phyloP scores from a whole-genome alignment of 2,888 invertebrate species.

The Automeris io region DNA sequence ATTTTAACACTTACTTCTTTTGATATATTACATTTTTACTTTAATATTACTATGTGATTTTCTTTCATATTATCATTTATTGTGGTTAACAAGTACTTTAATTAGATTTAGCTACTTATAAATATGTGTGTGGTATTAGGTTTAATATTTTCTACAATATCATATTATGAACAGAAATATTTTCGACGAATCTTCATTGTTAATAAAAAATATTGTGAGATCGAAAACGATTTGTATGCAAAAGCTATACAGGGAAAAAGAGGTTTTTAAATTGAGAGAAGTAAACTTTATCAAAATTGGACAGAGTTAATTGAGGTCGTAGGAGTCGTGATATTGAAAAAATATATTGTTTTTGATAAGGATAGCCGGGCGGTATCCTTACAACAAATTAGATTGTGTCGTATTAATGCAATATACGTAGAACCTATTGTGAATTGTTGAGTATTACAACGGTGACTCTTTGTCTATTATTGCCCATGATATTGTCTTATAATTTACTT shows the following conservation, averaged over 20 bases:
- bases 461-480: constrained; percentile 12
- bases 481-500: constrained; percentile 1
- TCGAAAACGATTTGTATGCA: not conserved
- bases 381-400: constrained; percentile 16
- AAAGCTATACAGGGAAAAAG: not conserved
- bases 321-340: not conserved
- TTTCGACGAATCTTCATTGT: not conserved
- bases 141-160: no score
- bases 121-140: no score
- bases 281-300: not conserved
- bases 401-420: constrained; percentile 29
- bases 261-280: not conserved
- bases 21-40: no score
- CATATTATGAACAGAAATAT: not conserved
- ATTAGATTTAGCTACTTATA: no score
- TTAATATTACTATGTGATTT: no score
- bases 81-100: no score
- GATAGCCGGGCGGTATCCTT: not conserved
- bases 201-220: not conserved
- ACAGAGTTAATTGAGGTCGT: not conserved
- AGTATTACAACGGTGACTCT: constrained; percentile 25
- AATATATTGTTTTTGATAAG: not conserved
- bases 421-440: no score
- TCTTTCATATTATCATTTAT: no score
- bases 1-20: no score